Conservation (phyloP, 2,113 vertebrate species). For the Tupaia chinensis region DNA sequence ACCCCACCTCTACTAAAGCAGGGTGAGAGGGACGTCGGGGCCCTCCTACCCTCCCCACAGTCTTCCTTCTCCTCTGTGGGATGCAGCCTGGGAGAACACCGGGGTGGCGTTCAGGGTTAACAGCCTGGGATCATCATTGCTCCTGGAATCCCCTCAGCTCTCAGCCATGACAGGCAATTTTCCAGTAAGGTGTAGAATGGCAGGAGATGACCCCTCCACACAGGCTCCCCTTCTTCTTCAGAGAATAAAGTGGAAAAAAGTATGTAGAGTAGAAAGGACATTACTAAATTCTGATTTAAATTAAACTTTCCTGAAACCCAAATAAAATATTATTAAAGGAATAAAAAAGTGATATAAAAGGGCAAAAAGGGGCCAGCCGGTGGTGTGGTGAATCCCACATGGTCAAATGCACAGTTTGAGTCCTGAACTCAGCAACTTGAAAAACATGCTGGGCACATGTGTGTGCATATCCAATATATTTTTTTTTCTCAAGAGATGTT, state of each 20-base stretch:
- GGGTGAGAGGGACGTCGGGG: background rate
- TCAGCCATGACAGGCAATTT: background rate
- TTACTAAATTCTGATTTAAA: background rate
- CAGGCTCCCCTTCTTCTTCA: background rate
- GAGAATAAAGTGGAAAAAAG: background rate
- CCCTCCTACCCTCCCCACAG: background rate
- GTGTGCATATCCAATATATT: too few relatives aligned
- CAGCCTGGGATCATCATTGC: background rate
- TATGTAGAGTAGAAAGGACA: background rate
- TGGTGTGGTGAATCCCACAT: too few relatives aligned
- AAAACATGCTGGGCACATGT: too few relatives aligned
- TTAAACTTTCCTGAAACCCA: background rate
- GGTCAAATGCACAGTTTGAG: too few relatives aligned
- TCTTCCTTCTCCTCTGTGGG: background rate
- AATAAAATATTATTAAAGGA: background rate
- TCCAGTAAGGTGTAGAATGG: background rate
- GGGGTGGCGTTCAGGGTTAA: background rate
- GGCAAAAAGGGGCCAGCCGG: background rate
- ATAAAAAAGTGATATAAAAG: background rate
- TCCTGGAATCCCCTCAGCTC: background rate
- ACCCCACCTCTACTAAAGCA: background rate
- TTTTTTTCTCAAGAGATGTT: too few relatives aligned
- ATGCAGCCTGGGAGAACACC: too few relatives aligned
- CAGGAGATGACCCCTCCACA: background rate
- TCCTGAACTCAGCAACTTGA: too few relatives aligned